phyloP scores from a whole-genome alignment of 2,888 invertebrate species.

The Sympetrum striolatum region DNA sequence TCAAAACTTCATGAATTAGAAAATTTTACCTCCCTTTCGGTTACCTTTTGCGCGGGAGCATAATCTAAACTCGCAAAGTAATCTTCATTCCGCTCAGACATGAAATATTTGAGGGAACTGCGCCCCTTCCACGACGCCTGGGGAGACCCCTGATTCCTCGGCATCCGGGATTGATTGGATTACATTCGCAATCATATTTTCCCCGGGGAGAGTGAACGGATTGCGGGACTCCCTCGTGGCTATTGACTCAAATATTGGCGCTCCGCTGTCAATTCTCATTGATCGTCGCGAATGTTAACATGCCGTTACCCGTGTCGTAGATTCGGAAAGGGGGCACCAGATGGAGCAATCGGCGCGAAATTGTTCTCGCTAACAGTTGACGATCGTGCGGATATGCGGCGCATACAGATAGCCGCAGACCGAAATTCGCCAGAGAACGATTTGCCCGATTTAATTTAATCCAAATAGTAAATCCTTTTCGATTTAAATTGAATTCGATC shows the following conservation, averaged over 20 bases:
- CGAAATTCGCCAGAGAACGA: too few relatives aligned
- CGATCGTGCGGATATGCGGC: too few relatives aligned
- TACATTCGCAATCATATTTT: conserved; percentile 42
- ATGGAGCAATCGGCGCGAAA: not conserved
- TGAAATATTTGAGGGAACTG: not conserved
- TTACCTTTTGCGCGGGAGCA: too few relatives aligned
- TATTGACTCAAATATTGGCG: not conserved
- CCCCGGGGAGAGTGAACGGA: not conserved
- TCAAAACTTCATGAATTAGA: too few relatives aligned
- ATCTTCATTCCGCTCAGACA: too few relatives aligned
- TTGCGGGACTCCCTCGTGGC: not conserved
- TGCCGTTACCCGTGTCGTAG: not conserved
- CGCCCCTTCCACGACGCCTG: not conserved
- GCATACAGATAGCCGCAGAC: too few relatives aligned
- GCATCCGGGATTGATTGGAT: conserved; percentile 33
- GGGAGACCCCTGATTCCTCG: not conserved
- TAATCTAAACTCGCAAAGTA: too few relatives aligned
- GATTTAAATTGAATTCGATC: too few relatives aligned
- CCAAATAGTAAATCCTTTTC: too few relatives aligned
- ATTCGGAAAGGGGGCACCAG: not conserved
- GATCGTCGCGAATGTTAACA: not conserved
- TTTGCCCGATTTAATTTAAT: too few relatives aligned
- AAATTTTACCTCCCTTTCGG: too few relatives aligned
- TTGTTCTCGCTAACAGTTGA: too few relatives aligned
- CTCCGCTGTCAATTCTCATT: not conserved